Evolutionary conservation across 2,888 invertebrate genomes (phyloP).

Genomic region (Drosophila villosipedis): DNA sequence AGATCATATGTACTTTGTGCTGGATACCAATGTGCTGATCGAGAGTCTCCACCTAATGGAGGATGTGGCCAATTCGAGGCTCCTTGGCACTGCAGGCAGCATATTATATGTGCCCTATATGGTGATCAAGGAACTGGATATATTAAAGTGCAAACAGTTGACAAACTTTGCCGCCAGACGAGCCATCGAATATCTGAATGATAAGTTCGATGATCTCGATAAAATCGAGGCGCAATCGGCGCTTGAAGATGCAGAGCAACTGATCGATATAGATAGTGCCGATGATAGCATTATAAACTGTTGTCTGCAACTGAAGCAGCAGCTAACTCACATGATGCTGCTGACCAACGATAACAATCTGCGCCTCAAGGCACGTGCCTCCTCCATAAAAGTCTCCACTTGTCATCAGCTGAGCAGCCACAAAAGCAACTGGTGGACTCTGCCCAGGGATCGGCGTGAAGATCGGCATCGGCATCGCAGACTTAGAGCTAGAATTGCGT

Average conservation of each 20-base stretch:
- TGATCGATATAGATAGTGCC: conserved; percentile 83
- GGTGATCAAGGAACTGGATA: conserved; percentile 86
- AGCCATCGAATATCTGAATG: conserved; percentile 40
- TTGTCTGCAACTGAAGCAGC: conserved; percentile 85
- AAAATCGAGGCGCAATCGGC: conserved; percentile 85
- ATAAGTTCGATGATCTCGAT: conserved; percentile 35
- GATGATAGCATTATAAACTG: conserved; percentile 87
- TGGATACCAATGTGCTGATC: conserved; percentile 86
- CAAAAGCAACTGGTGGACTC: conserved; percentile 14
- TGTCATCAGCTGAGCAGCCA: conserved; percentile 69
- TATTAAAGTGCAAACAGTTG: conserved; percentile 21
- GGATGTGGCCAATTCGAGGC: conserved; percentile 74
- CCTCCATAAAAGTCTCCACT: conserved; percentile 80
- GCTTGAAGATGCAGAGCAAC: conserved; percentile 83
- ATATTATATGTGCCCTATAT: conserved; percentile 86
- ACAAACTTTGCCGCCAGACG: conserved; percentile 12
- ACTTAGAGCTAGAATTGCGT: not conserved
- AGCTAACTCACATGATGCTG: conserved; percentile 84
- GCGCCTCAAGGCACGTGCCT: conserved; percentile 86
- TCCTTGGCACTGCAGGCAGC: conserved; percentile 74
- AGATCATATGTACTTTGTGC: conserved; percentile 83
- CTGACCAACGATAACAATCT: conserved; percentile 86
- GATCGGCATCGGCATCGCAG: not conserved
- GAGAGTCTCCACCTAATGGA: conserved; percentile 83
- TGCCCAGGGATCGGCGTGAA: not conserved